Evolutionary conservation across 2,113 vertebrate genomes (phyloP).

Genomic region (Callopanchax toddi): DNA sequence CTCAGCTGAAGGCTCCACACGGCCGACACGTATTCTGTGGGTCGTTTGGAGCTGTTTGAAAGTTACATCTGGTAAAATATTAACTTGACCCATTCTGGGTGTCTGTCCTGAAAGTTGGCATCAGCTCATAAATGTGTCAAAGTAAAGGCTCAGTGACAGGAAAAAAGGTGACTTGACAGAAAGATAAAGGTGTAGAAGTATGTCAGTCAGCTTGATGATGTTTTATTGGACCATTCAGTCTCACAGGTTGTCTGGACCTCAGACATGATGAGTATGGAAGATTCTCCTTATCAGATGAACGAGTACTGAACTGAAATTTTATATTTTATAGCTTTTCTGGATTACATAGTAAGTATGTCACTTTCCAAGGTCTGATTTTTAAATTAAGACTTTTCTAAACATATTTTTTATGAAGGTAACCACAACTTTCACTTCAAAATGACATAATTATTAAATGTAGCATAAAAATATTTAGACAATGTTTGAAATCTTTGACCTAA

Average conservation of each 20-base stretch:
- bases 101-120: slow-evolving; percentile 41
- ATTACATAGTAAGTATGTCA: no score
- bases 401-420: no score
- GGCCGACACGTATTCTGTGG: slow-evolving; percentile 31
- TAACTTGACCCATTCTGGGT: slow-evolving; percentile 62
- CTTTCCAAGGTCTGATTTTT: no score
- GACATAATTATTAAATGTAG: no score
- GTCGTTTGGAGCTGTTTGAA: slow-evolving; percentile 13
- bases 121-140: slow-evolving; percentile 50
- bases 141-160: slow-evolving; percentile 10
- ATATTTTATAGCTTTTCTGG: no score
- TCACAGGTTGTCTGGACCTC: neutral
- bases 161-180: slow-evolving; percentile 12
- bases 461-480: no score
- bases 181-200: slow-evolving; percentile 4
- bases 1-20: slow-evolving; percentile 15
- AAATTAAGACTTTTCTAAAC: no score
- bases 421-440: no score
- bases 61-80: slow-evolving; percentile 63
- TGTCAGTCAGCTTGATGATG: neutral
- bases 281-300: neutral
- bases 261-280: slow-evolving; percentile 1
- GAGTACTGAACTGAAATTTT: neutral
- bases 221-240: neutral
- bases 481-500: no score